These are phyloP conservation scores for Actinia tenebrosa DNA, from an alignment of 64 coral and sea anemone genomes.

Conservation along the genomic window DNA sequence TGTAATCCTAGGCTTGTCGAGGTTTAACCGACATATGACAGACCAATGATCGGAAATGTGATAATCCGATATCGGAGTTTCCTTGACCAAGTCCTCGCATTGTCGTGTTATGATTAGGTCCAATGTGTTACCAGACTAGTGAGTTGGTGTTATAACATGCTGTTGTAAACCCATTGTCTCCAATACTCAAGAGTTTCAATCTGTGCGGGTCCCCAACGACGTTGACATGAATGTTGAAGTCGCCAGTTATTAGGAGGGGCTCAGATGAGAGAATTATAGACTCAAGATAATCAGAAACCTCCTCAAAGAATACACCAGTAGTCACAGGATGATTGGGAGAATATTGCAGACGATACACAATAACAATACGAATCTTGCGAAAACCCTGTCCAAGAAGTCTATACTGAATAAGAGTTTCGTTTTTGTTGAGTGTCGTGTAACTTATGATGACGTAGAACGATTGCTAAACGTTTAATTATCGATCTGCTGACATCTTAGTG, in stretches of 20 bases:
- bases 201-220: conserved; percentile 10
- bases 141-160: conserved; percentile 45
- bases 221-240: conserved; percentile 41
- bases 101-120: conserved; percentile 62
- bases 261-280: conserved; percentile 71
- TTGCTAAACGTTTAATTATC: too few species aligned
- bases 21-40: conserved; percentile 26
- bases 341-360: conserved; percentile 53
- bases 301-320: conserved; percentile 44
- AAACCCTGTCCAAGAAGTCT: conserved; percentile 52
- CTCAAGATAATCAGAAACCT: conserved; percentile 60
- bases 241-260: conserved; percentile 32
- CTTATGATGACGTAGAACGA: too few species aligned
- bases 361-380: conserved; percentile 33
- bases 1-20: conserved; percentile 38
- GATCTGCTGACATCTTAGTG: too few species aligned
- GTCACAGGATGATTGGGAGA: conserved; percentile 58
- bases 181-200: conserved; percentile 21
- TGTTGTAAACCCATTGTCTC: conserved; percentile 48
- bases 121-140: conserved; percentile 46
- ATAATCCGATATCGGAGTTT: conserved; percentile 45
- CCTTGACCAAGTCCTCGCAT: conserved; percentile 44
- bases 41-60: conserved; percentile 39
- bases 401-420: too few species aligned
- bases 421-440: too few species aligned